Percentiles rank a stretch among this genome's conserved stretches.
Conservation (phyloP, 1,140 invertebrate genomes). For the Rhopalosiphum padi region DNA sequence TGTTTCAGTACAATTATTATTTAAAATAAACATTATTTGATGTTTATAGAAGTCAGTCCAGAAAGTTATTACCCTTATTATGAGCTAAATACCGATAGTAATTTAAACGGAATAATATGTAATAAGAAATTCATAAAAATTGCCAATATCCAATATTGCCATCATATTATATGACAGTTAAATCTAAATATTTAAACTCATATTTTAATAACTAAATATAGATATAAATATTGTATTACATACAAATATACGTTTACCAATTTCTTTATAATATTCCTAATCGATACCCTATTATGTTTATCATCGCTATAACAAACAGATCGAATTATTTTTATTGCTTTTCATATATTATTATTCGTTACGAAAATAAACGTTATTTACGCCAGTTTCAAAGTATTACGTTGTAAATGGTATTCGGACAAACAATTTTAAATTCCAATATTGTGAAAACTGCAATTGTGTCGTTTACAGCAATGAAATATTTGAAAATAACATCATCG, state of each 20-base stretch:
- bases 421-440: slow-evolving; percentile 19
- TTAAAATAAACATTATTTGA: too few species aligned
- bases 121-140: background rate
- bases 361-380: background rate
- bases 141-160: background rate
- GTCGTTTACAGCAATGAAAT: background rate
- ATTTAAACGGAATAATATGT: background rate
- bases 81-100: background rate
- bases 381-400: background rate
- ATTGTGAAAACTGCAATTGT: background rate
- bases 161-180: too few species aligned
- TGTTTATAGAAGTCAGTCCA: too few species aligned
- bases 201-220: background rate
- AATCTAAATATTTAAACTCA: background rate
- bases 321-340: background rate
- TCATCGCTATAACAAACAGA: background rate
- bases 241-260: too few species aligned
- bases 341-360: background rate
- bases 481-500: background rate
- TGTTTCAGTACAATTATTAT: background rate
- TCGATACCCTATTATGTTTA: background rate
- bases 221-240: too few species aligned
- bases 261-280: background rate
- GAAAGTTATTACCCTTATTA: too few species aligned
- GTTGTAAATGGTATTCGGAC: background rate